phyloP scores from a whole-genome alignment of 2,113 vertebrate species.

The Pedetes capensis region DNA sequence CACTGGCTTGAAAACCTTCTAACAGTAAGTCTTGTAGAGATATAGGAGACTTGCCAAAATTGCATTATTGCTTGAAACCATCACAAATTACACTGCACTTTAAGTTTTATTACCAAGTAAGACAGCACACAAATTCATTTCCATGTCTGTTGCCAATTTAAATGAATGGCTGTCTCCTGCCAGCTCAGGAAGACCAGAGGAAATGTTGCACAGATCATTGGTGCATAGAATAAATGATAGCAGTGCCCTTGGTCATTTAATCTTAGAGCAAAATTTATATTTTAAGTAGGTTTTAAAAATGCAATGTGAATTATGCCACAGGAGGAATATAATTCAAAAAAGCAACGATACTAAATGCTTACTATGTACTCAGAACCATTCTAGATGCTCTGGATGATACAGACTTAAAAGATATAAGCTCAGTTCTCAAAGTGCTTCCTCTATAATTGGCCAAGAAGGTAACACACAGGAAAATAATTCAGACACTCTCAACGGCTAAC shows the following conservation, averaged over 20 bases:
- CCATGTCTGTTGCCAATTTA: constrained; percentile 77
- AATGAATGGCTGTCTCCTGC: constrained; percentile 72
- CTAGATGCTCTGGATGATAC: neutral
- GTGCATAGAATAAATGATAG: constrained; percentile 73
- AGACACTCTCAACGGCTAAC: neutral
- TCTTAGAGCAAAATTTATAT: constrained; percentile 72
- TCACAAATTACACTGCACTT: constrained; percentile 76
- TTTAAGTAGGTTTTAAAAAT: constrained; percentile 72
- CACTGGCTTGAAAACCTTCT: constrained; percentile 65
- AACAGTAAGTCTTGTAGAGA: constrained; percentile 72
- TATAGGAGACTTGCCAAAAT: constrained; percentile 75
- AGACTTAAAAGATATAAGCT: constrained; percentile 25
- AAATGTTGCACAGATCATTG: constrained; percentile 69
- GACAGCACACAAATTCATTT: constrained; percentile 77
- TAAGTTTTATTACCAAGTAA: constrained; percentile 75
- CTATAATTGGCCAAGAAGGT: neutral
- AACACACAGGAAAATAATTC: neutral
- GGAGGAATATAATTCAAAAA: constrained; percentile 57
- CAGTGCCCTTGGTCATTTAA: constrained; percentile 67
- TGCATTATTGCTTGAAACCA: constrained; percentile 70
- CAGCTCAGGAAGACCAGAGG: constrained; percentile 66
- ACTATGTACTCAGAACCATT: constrained; percentile 56
- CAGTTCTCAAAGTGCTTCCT: neutral
- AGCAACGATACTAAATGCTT: constrained; percentile 58
- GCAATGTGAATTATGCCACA: constrained; percentile 64